Percentiles rank a stretch among this genome's conserved stretches.
Conservation (phyloP, 2,113 vertebrate genomes). For the Saccopteryx bilineata region DNA sequence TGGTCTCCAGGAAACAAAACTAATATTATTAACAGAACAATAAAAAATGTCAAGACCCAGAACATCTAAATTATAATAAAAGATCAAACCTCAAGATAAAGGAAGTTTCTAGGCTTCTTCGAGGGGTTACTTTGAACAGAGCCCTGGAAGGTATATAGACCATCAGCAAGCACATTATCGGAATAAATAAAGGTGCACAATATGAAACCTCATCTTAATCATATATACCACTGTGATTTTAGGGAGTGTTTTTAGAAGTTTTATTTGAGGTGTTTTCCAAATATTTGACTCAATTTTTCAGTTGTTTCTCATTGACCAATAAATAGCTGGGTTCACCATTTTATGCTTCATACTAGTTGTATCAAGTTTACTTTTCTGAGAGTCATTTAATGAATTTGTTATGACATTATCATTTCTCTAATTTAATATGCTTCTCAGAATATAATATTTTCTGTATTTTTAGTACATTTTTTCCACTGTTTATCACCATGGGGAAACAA, state of each 20-base stretch:
- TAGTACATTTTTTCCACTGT: constrained; percentile 38
- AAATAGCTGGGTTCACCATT: background rate
- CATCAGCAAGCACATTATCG: background rate
- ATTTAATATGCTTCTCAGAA: constrained; percentile 70
- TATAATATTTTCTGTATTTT: constrained; percentile 66
- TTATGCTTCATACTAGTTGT: background rate
- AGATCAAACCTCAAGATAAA: background rate
- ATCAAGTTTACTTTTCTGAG: constrained; percentile 55
- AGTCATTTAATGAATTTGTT: constrained; percentile 71
- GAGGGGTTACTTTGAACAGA: background rate
- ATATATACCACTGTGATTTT: background rate
- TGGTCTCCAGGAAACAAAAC: constrained; percentile 15
- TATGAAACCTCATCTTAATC: background rate
- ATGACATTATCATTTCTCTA: constrained; percentile 64
- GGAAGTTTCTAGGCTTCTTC: background rate
- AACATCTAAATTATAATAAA: constrained; percentile 9
- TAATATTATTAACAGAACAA: background rate
- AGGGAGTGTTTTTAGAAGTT: background rate
- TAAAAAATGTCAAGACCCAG: constrained; percentile 46
- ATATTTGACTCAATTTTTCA: background rate
- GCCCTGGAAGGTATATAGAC: too few species aligned
- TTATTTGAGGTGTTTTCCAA: background rate
- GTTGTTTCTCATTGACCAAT: constrained; percentile 23
- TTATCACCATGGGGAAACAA: constrained; percentile 62
- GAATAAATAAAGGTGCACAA: background rate